Evolutionary conservation across 2,797 vertebrate genomes (phyloP).

Genomic region (Pyrrhura leucotis): DNA sequence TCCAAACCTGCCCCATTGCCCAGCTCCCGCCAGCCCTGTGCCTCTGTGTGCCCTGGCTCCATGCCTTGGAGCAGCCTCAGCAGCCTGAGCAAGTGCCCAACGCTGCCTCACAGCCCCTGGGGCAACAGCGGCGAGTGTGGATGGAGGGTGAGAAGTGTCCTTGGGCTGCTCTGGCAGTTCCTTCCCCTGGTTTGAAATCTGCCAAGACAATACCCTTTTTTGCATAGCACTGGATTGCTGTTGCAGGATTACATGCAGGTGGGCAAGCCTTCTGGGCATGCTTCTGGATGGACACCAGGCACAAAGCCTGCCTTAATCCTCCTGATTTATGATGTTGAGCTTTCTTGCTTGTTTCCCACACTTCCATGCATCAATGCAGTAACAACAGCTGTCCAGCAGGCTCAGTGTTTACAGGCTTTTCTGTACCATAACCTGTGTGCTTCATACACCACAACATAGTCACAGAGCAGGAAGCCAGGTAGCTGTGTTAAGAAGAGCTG

Average conservation of each 20-base stretch:
- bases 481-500: neutral
- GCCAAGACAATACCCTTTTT: neutral
- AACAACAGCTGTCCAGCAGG: neutral
- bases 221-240: neutral
- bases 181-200: neutral
- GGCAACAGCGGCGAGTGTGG: neutral
- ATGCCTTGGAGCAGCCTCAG: neutral
- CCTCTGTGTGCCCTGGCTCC: neutral
- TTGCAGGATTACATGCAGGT: neutral
- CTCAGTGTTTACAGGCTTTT: neutral
- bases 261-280: neutral
- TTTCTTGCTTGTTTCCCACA: neutral
- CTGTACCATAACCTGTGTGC: neutral
- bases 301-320: neutral
- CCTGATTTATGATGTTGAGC: neutral
- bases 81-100: neutral
- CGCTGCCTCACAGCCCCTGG: fast-evolving
- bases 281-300: neutral
- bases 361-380: neutral
- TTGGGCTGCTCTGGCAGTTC: neutral
- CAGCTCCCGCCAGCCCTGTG: neutral
- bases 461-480: neutral
- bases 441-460: neutral
- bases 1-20: neutral
- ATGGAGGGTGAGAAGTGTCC: neutral